Base-by-base conservation (phyloP, 2,113 vertebrate genomes). In the Acanthochromis polyacanthus region DNA sequence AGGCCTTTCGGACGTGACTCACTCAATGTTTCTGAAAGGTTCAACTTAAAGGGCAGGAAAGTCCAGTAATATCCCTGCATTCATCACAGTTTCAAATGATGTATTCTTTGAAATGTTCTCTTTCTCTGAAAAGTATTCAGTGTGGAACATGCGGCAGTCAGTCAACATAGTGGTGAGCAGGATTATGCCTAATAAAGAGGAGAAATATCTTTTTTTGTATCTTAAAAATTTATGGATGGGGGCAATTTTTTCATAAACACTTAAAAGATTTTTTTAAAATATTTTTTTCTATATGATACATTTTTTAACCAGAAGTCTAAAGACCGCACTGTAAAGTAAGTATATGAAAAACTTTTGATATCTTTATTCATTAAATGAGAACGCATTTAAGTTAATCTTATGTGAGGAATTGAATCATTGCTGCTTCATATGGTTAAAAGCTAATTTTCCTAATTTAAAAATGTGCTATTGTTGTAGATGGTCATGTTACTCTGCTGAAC, bases 31-130 rank as follows among this genome's bases (percentile, higher is more conserved):
- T 59, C 8, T 65, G 55, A 74, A 81, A 79, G 3, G 22, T 73
- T 82, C 8, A 65, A 9, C 15, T 20, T 55, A 89, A 90, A 92
- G 85, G 83, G 69, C 82, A 81, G 55, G 65, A 80, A 90, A 89
- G 55, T 86, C 75, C 81, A 71, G 20, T 4, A 23, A 28, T 32
- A 12, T 51, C 36, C 58, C 23, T 46, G 14, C 70, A 55, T 60
- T 60, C 72, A 43, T 63, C 1, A 56, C 28, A 61, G 60, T 53
- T 52, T 71, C 20, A 71, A 56, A 23, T 23, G 1, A 38, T 48
- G 32, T 9, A 2, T 36, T 36, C 32, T 36, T 36, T 9, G 9
- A 7, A 36, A 1, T 36, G 10, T 30, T 57, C 59, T 40, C 38
- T 22, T 53, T 74, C 20, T 50, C 3, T 25, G 17, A 0, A 63